Base-by-base conservation (phyloP, 2,797 vertebrate genomes). In the Acipenser oxyrinchus region DNA sequence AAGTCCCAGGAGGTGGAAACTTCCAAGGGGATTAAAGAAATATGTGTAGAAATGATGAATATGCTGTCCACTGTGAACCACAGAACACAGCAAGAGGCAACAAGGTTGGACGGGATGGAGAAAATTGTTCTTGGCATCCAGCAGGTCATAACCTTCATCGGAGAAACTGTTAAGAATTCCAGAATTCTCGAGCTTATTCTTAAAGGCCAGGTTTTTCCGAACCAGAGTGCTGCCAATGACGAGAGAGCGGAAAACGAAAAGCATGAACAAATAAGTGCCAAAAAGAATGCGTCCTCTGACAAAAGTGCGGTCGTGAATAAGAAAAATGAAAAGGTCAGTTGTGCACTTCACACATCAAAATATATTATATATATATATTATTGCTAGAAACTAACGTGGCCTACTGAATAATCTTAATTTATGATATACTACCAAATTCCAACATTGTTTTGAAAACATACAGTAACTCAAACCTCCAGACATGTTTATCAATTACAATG, bases 31-130 rank as follows among this genome's bases (percentile, higher is more conserved):
- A 83, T 92, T 83, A 91, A 82, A 76, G 83, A 80, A 51, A 86
- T 94, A 70, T 92, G 87, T 69, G 75, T 88, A 74, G 90, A 94
- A 80, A 89, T 95, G 87, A 91, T 85, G 79, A 89, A 84, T 80
- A 87, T 92, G 63, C 89, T 95, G 80, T 86, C 81, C 1, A 76
- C 70, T 76, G 77, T 88, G 71, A 74, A 78, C 10, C 79, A 78
- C 76, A 80, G 78, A 50, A 71, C 90, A 51, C 82, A 91, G 61
- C 69, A 86, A 72, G 91, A 94, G 77, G 82, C 88, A 8, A 82
- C 76, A 67, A 86, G 89, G 77, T 65, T 94, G 75, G 88, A 94
- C 10, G 84, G 86, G 74, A 78, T 94, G 70, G 92, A 94, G 78
- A 85, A 76, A 79, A 81, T 89, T 67, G 73, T 94, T 74, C 82